Percentiles rank a stretch among this genome's conserved stretches.
Evolutionary conservation across 1,140 invertebrate genomes (phyloP).

Genomic region (Polypedilum vanderplanki): DNA sequence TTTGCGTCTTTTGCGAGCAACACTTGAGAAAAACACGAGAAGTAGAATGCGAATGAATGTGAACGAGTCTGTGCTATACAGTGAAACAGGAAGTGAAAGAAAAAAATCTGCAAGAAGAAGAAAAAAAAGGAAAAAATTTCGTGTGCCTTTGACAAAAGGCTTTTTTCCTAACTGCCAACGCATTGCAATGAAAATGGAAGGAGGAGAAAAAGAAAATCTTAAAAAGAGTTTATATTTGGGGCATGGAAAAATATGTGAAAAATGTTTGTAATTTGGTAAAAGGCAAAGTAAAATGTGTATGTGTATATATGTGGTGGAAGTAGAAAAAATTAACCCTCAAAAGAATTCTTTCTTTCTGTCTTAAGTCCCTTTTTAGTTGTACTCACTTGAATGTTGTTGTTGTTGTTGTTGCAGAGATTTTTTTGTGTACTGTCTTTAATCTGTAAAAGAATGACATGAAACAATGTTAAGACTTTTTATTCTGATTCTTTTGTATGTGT

Average conservation of each 20-base stretch:
- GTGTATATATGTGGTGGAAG: neutral
- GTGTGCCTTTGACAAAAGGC: slow-evolving; percentile 23
- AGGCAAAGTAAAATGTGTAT: neutral
- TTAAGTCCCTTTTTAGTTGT: slow-evolving; percentile 2
- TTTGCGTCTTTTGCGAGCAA: neutral
- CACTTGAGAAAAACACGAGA: neutral
- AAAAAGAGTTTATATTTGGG: neutral
- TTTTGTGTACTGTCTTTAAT: too few species aligned
- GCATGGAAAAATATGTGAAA: slow-evolving; percentile 24
- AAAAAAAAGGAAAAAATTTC: neutral
- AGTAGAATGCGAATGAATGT: neutral
- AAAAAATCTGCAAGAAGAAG: neutral
- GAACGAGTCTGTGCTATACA: neutral
- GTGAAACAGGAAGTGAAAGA: neutral
- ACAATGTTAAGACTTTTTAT: too few species aligned
- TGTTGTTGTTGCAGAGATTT: too few species aligned
- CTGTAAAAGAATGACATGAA: too few species aligned
- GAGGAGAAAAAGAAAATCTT: neutral
- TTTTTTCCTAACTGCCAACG: neutral
- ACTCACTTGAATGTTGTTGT: too few species aligned
- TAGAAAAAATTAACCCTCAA: slow-evolving; percentile 27
- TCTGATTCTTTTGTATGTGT: too few species aligned
- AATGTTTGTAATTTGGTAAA: slow-evolving; percentile 18
- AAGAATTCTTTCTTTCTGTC: slow-evolving; percentile 21
- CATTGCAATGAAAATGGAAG: neutral